Base-by-base conservation (phyloP, 2,888 invertebrate genomes). In the Caenorhabditis macrosperma region DNA sequence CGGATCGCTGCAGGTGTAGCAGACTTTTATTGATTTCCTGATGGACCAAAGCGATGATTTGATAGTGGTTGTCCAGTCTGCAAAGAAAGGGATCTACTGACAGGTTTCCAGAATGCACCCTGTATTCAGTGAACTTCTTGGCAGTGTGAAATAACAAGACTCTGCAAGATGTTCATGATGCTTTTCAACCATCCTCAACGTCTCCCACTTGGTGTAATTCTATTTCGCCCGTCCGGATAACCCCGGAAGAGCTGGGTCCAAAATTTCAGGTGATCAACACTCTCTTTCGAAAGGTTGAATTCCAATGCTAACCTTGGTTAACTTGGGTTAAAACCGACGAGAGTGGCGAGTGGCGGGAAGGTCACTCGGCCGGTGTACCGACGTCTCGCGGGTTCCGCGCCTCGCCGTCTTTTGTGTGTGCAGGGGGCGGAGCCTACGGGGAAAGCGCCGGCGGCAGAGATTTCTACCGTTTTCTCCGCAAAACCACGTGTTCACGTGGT, bases 251-350 rank as follows among this genome's bases (percentile, higher is more conserved):
- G 69, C 69, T 17, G 24, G 9, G 38, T 61, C 54, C 69, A 69
- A 69, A 61, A 69, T 35, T 68, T 68, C 28, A 28, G 20, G 24
- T 41, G 30, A 33, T 60, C 68, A 68, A 68, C 68, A 28, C 68
- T 35, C 5, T 68, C 68, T 68, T 59, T 24, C 68, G 50, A 68
- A 26, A 50, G 68, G 59, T 68, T 59, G 68, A 68, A 68, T 12
- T 59, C 20, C 48, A 26, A 59, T 68, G 46, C 59, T 68, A 59
- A 68, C 68, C 68, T 68, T 68, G 59, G 68, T 68, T 59, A 68
- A 44, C 35, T 52, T 46, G 68, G 69, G 52, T 60, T 52, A 69
- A 69, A 69, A 69, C 69, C 69, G 20, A 33, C 7, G 41, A 24
- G 20, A 30, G 7, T 9, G 15, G 30, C 28, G 54, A 22, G 50